Percentiles rank a stretch among this genome's conserved stretches.
phyloP scores from a whole-genome alignment of 23 tunicate genomes.

The Phallusia fumigata region DNA sequence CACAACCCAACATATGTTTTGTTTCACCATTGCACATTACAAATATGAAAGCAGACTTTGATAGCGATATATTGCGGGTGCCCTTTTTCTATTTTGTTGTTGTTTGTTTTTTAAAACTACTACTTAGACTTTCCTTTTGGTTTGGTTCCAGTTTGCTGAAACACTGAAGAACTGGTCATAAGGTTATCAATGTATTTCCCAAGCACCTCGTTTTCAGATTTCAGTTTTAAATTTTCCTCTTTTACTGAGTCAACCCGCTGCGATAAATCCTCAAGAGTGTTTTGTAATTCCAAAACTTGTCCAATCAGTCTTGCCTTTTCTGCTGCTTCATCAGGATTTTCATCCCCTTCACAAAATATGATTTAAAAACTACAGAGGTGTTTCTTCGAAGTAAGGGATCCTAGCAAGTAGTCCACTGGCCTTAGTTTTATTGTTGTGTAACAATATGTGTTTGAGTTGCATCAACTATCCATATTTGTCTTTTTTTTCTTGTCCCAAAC shows the following conservation, averaged over 20 bases:
- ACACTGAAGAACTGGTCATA: conserved; percentile 97
- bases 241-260: conserved; percentile 97
- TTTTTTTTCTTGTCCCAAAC: too few species aligned
- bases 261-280: conserved; percentile 91
- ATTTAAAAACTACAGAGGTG: too few species aligned
- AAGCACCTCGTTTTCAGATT: conserved; percentile 95
- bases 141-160: conserved; percentile 89
- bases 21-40: not conserved
- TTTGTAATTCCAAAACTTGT: conserved; percentile 90
- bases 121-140: conserved; percentile 43
- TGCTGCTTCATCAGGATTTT: conserved; percentile 80
- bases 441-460: too few species aligned
- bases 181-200: conserved; percentile 97
- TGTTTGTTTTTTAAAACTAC: not conserved
- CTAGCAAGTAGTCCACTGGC: too few species aligned
- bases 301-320: conserved; percentile 89
- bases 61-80: not conserved
- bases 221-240: conserved; percentile 95
- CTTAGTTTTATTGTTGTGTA: too few species aligned
- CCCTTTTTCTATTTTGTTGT: not conserved
- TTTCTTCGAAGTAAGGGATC: too few species aligned
- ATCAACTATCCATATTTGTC: too few species aligned
- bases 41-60: not conserved
- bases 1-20: too few species aligned
- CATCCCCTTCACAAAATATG: not conserved